phyloP scores from a whole-genome alignment of 2,888 invertebrate species.

The Drosophila monieri region DNA sequence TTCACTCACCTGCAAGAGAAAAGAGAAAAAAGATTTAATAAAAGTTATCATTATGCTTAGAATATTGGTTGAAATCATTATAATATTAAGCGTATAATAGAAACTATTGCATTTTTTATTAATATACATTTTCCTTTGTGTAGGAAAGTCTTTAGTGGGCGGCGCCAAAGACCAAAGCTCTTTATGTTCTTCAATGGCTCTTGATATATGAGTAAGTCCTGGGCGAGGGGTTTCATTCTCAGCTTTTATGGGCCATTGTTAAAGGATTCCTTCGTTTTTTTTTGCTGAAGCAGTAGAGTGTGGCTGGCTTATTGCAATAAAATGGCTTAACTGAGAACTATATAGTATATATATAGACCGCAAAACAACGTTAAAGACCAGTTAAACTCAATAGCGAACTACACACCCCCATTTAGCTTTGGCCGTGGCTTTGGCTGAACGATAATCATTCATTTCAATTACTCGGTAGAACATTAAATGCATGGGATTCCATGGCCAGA shows the following conservation, averaged over 20 bases:
- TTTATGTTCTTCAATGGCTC: constrained; percentile 70
- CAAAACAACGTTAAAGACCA: constrained; percentile 5
- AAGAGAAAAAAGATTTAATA: constrained; percentile 14
- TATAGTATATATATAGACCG: constrained; percentile 3
- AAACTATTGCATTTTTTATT: neutral
- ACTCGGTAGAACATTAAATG: constrained; percentile 15
- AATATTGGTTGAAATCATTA: neutral
- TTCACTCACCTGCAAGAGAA: constrained; percentile 69
- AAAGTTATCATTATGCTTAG: constrained; percentile 2
- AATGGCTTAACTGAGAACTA: constrained; percentile 25
- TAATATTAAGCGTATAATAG: neutral
- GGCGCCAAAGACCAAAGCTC: constrained; percentile 41
- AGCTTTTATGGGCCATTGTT: constrained; percentile 33
- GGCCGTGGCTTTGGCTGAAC: neutral
- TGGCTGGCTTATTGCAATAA: constrained; percentile 21
- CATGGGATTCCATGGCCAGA: constrained; percentile 12
- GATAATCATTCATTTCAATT: constrained; percentile 47
- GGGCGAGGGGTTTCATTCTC: constrained; percentile 21
- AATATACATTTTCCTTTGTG: constrained; percentile 11
- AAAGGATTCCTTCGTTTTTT: constrained; percentile 22
- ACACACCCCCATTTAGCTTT: constrained; percentile 3
- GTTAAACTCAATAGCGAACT: constrained; percentile 6
- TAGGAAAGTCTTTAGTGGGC: constrained; percentile 15
- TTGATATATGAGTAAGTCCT: constrained; percentile 61
- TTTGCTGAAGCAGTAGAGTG: constrained; percentile 14